Evolutionary conservation across 1,140 invertebrate species (phyloP).

Genomic region (Lepidurus packardi): DNA sequence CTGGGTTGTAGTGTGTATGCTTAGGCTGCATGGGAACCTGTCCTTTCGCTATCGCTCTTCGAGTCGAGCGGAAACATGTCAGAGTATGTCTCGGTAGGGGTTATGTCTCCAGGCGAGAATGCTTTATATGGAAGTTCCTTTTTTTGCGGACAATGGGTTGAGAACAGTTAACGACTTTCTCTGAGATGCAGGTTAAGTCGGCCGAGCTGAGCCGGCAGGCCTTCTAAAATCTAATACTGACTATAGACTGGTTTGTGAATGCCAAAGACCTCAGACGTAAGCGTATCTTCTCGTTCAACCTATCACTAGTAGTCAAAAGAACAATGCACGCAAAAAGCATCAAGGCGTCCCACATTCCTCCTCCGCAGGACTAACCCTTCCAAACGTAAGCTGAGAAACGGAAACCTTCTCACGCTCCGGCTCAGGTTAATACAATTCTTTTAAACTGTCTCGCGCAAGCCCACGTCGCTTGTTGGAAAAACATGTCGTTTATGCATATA

Average conservation of each 20-base stretch:
- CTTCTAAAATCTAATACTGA: neutral
- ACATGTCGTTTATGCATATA: no score
- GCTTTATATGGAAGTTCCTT: constrained; percentile 8
- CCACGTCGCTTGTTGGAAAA: no score
- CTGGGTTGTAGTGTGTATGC: neutral
- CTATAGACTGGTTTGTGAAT: neutral
- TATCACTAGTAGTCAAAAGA: no score
- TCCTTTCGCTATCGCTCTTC: neutral
- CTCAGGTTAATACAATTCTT: no score
- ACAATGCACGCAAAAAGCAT: no score
- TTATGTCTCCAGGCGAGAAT: constrained; percentile 18
- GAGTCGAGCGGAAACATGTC: constrained; percentile 10
- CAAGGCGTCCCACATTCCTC: no score
- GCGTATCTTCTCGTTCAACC: neutral
- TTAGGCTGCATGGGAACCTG: constrained; percentile 7
- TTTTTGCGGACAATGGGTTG: constrained; percentile 18
- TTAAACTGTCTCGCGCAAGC: no score
- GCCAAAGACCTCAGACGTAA: neutral
- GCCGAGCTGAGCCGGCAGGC: neutral
- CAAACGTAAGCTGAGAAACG: no score
- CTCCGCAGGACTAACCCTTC: no score
- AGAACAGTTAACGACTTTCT: neutral
- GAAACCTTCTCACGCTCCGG: no score
- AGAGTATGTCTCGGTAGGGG: neutral
- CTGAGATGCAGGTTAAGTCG: neutral